Percentiles rank a stretch among this genome's conserved stretches.
phyloP scores from a whole-genome alignment of 2,888 invertebrate genomes.

The Heliconius cydno region DNA sequence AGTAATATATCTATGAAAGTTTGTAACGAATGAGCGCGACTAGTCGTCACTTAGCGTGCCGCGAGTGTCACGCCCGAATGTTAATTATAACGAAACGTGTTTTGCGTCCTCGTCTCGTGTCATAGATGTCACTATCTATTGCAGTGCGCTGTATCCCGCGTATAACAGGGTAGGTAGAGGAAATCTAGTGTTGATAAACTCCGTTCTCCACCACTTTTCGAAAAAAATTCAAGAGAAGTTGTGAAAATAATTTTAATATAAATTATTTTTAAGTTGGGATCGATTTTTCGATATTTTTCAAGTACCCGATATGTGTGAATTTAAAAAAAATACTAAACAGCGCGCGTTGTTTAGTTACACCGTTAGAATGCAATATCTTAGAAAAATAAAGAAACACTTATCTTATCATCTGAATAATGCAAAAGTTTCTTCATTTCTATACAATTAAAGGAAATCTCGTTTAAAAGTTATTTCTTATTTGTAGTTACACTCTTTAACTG shows the following conservation, averaged over 20 bases:
- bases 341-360: too few relatives aligned
- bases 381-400: too few relatives aligned
- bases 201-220: too few relatives aligned
- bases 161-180: too few relatives aligned
- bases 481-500: not conserved
- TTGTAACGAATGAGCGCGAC: conserved; percentile 22
- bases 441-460: conserved; percentile 1
- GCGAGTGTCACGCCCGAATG: conserved; percentile 21
- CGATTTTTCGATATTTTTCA: too few relatives aligned
- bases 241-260: too few relatives aligned
- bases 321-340: too few relatives aligned
- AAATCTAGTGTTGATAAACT: too few relatives aligned
- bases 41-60: conserved; percentile 25
- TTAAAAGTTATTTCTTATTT: not conserved
- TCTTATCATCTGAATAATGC: not conserved
- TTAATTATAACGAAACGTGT: conserved; percentile 2
- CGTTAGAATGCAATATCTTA: too few relatives aligned
- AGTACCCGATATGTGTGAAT: too few relatives aligned
- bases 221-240: too few relatives aligned
- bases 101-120: not conserved
- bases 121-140: not conserved
- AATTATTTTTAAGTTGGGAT: too few relatives aligned
- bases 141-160: not conserved
- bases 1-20: conserved; percentile 30
- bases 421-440: not conserved